Conservation (phyloP, 2,113 vertebrate species). For the Oreochromis aureus region DNA sequence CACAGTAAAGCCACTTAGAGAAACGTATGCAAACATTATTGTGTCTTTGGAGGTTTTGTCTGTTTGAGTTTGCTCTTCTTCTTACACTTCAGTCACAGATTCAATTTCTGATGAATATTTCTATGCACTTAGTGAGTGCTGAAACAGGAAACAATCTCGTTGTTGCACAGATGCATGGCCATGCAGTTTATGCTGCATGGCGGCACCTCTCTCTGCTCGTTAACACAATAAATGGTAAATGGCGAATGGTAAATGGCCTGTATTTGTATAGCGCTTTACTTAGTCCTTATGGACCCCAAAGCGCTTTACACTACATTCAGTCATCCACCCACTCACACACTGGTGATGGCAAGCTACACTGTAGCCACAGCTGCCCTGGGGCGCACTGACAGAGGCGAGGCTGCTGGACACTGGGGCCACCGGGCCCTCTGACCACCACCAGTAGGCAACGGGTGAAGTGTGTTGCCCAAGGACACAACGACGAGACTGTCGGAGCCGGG, state of each 20-base stretch:
- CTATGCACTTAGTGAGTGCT: background rate
- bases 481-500: too few species aligned
- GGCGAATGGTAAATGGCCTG: background rate
- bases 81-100: background rate
- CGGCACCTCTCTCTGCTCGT: background rate
- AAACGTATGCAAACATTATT: fast-evolving
- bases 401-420: too few species aligned
- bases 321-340: too few species aligned
- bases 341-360: too few species aligned
- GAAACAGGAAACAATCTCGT: fast-evolving
- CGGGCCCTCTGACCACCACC: too few species aligned
- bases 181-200: background rate
- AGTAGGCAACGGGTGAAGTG: too few species aligned
- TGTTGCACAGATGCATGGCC: background rate
- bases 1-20: background rate
- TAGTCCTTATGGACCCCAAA: too few species aligned
- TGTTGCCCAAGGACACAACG: too few species aligned
- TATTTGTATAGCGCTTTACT: too few species aligned
- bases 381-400: too few species aligned
- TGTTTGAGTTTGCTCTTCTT: background rate
- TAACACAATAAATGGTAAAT: background rate
- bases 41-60: background rate
- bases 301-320: too few species aligned
- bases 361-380: too few species aligned
- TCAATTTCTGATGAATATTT: background rate